Conservation (phyloP, 2,113 vertebrate genomes). For the Anthoscopus minutus region DNA sequence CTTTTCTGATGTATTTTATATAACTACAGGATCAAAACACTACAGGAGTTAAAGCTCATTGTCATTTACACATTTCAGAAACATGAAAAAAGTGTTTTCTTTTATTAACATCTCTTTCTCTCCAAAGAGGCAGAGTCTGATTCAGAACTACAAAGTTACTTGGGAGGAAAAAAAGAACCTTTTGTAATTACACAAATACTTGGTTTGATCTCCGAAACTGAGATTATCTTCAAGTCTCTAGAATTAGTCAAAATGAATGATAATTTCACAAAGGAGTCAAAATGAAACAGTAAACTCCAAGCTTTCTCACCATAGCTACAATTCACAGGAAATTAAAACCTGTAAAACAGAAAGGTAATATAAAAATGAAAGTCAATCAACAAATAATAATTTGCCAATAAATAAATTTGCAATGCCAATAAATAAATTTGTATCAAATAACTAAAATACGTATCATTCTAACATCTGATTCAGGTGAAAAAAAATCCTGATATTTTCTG, state of each 20-base stretch:
- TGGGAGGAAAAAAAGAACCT: not conserved
- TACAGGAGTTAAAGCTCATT: not conserved
- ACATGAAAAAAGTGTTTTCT: not conserved
- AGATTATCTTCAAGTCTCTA: not conserved
- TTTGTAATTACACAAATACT: not conserved
- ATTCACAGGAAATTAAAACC: not conserved
- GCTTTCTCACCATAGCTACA: not conserved
- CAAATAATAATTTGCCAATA: not conserved
- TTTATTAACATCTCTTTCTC: not conserved
- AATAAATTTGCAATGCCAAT: accelerated
- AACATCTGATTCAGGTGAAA: not conserved
- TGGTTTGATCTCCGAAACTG: not conserved
- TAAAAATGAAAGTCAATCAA: not conserved
- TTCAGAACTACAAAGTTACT: not conserved
- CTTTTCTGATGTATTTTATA: not conserved
- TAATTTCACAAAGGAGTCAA: not conserved
- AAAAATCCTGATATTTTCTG: not conserved
- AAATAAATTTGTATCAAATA: not conserved
- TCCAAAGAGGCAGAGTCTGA: not conserved
- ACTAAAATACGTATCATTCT: not conserved
- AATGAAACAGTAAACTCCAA: not conserved
- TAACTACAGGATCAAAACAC: not conserved
- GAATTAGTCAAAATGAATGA: not conserved
- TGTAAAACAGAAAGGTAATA: not conserved
- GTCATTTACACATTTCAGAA: not conserved